A percentile compares a stretch with the other conserved stretches of the same genome.
Conservation (phyloP, 53 echinoderm and acorn worm genomes). For the Apostichopus leukothele region DNA sequence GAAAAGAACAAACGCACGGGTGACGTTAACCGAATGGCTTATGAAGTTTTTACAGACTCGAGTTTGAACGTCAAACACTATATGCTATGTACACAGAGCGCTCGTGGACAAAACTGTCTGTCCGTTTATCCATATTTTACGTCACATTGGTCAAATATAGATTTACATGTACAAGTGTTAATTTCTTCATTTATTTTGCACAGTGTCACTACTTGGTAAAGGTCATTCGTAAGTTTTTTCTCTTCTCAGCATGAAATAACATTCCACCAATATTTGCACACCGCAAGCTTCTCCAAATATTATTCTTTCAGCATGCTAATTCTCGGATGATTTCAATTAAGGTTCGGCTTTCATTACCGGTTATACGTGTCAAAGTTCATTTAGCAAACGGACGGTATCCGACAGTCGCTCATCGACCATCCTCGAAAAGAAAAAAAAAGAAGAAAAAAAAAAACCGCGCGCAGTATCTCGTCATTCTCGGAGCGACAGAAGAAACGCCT, state of each 20-base stretch:
- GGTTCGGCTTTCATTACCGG: slow-evolving; percentile 37
- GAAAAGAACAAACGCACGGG: no score
- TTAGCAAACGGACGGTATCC: slow-evolving; percentile 38
- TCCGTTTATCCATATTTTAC: no score
- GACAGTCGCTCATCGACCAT: slow-evolving; percentile 24
- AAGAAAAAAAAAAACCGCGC: neutral
- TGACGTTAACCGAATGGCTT: no score
- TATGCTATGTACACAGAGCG: no score
- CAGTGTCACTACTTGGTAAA: slow-evolving; percentile 17
- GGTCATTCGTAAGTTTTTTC: slow-evolving; percentile 22
- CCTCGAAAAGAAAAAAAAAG: neutral
- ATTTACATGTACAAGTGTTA: slow-evolving; percentile 34
- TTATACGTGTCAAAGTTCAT: slow-evolving; percentile 48
- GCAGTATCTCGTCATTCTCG: neutral
- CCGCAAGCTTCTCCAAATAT: slow-evolving; percentile 49
- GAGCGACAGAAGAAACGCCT: slow-evolving; percentile 44
- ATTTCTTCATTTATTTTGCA: slow-evolving; percentile 25
- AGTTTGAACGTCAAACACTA: no score
- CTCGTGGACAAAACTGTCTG: no score
- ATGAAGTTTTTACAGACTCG: no score
- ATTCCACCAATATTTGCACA: slow-evolving; percentile 50
- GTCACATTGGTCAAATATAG: no score
- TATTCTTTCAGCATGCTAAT: slow-evolving; percentile 51
- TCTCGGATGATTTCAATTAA: slow-evolving; percentile 52
- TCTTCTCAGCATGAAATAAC: slow-evolving; percentile 40